A percentile compares a stretch with the other conserved stretches of the same genome.
phyloP scores from a whole-genome alignment of 2,797 vertebrate genomes.

The Acrossocheilus wenchowensis region DNA sequence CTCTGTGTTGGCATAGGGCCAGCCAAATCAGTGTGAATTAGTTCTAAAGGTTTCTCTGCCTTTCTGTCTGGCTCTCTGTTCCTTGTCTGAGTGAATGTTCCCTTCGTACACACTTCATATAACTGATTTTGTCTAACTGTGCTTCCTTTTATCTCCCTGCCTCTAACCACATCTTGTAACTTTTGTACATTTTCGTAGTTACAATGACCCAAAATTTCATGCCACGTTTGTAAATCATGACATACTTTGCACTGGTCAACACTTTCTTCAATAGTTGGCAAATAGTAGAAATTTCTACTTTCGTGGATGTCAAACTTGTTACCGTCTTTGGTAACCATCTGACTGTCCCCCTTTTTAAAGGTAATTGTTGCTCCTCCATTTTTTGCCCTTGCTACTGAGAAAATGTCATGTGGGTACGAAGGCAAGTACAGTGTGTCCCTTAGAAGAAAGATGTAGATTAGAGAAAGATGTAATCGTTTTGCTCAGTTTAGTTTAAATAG shows the following conservation, averaged over 20 bases:
- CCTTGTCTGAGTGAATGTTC: not conserved
- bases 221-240: slow-evolving; percentile 6
- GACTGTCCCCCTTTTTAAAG: slow-evolving; percentile 45
- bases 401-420: slow-evolving; percentile 17
- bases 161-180: slow-evolving; percentile 47
- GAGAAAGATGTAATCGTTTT: too few species aligned
- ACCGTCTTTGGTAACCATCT: slow-evolving; percentile 48
- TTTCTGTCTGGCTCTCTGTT: not conserved
- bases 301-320: slow-evolving; percentile 52
- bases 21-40: not conserved
- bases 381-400: slow-evolving; percentile 53
- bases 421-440: slow-evolving; percentile 2
- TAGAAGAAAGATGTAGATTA: not conserved
- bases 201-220: not conserved
- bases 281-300: slow-evolving; percentile 46
- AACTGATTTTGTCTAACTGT: not conserved
- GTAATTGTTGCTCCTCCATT: slow-evolving; percentile 50
- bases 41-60: too few species aligned
- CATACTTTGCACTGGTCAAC: slow-evolving; percentile 19
- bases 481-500: too few species aligned
- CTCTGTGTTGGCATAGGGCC: not conserved
- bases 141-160: slow-evolving; percentile 48
- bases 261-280: slow-evolving; percentile 35
- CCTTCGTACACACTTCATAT: too few species aligned
- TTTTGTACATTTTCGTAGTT: not conserved